phyloP scores from a whole-genome alignment of 92 coral and sea anemone species.

The Palythoa grandis region DNA sequence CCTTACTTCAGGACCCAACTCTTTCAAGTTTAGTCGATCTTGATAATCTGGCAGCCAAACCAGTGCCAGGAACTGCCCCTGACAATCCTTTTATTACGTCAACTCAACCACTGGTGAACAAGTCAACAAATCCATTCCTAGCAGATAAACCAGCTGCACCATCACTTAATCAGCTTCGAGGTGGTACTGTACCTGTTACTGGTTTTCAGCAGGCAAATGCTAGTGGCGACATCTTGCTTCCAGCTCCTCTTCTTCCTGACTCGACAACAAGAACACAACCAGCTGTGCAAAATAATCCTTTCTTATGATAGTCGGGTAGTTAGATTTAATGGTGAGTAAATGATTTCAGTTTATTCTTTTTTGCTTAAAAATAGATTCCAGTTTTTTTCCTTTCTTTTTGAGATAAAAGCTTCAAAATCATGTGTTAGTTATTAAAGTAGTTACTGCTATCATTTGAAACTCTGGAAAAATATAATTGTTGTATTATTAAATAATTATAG shows the following conservation, averaged over 20 bases:
- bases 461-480: too few species aligned
- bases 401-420: too few species aligned
- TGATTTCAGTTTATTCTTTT: too few species aligned
- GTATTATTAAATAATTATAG: too few species aligned
- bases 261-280: constrained; percentile 61
- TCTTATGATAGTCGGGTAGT: constrained; percentile 60
- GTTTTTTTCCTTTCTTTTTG: too few species aligned
- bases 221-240: constrained; percentile 81
- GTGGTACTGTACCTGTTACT: constrained; percentile 41
- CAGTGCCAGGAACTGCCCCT: constrained; percentile 60
- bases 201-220: constrained; percentile 53
- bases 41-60: constrained; percentile 76
- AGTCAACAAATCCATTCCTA: constrained; percentile 89
- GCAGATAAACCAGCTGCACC: constrained; percentile 96
- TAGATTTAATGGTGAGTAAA: constrained; percentile 14
- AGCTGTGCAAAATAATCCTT: constrained; percentile 77
- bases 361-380: too few species aligned
- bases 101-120: constrained; percentile 67
- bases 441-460: too few species aligned
- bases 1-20: constrained; percentile 68
- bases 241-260: constrained; percentile 91
- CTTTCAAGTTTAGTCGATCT: constrained; percentile 83
- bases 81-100: constrained; percentile 83
- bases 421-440: too few species aligned
- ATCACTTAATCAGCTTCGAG: constrained; percentile 93